Evolutionary conservation across 2,888 invertebrate genomes (phyloP).

Genomic region (Drosophila multiciliata): DNA sequence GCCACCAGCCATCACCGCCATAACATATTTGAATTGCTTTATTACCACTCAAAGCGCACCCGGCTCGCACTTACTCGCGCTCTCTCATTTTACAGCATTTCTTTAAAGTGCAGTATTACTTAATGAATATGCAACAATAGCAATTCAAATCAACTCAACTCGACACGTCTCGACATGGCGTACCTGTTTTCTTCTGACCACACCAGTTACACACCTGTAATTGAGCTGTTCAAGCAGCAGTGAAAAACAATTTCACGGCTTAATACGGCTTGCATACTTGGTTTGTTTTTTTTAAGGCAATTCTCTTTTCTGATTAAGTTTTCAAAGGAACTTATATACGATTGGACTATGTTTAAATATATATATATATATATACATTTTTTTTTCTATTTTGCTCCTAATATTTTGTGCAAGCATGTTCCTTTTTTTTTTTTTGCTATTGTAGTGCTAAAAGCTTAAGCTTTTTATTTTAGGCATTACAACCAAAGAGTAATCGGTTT

Average conservation of each 20-base stretch:
- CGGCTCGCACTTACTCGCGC: conserved; percentile 2
- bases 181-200: conserved; percentile 43
- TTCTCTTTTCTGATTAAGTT: background rate
- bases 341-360: background rate
- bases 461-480: no score
- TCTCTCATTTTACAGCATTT: conserved; percentile 39
- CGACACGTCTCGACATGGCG: conserved; percentile 19
- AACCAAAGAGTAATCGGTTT: no score
- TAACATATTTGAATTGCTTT: conserved; percentile 64
- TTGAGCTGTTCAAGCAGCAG: conserved; percentile 28
- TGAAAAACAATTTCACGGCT: conserved; percentile 5
- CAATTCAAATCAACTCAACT: conserved; percentile 37
- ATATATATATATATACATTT: no score
- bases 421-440: no score
- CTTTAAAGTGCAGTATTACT: conserved; percentile 55
- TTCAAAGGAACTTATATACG: background rate
- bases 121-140: conserved; percentile 72
- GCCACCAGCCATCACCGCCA: conserved; percentile 24
- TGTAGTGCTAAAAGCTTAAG: no score
- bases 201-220: conserved; percentile 46
- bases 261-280: background rate
- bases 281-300: background rate
- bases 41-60: conserved; percentile 70
- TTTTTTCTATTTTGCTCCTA: no score
- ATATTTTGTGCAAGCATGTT: no score